Evolutionary conservation across 2,888 invertebrate species (phyloP).

Genomic region (Odontocerum albicorne): DNA sequence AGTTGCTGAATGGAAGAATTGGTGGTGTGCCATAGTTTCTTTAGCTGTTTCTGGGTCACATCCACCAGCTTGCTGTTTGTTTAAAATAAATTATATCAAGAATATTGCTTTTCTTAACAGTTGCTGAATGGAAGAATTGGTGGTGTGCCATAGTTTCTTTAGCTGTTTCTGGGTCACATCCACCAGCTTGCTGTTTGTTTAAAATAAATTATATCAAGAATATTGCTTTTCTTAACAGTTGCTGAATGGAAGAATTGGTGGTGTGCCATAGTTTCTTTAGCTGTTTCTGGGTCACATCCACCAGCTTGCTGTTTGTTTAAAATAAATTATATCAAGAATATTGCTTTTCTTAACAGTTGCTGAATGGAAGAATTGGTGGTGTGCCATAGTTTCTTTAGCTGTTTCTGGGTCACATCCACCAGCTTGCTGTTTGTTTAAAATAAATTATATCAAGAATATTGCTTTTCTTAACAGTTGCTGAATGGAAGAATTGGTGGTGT

Average conservation of each 20-base stretch:
- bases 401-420: conserved; percentile 74
- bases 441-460: too few species aligned
- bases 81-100: too few species aligned
- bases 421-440: too few species aligned
- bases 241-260: conserved; percentile 89
- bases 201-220: too few species aligned
- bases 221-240: too few species aligned
- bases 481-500: conserved; percentile 90
- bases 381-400: conserved; percentile 85
- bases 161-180: conserved; percentile 79
- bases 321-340: too few species aligned
- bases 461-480: too few species aligned
- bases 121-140: conserved; percentile 90
- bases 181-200: conserved; percentile 85
- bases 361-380: conserved; percentile 91
- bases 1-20: conserved; percentile 82
- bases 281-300: conserved; percentile 77
- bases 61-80: conserved; percentile 74
- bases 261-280: conserved; percentile 86
- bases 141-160: conserved; percentile 86
- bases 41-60: conserved; percentile 77
- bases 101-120: too few species aligned
- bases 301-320: conserved; percentile 89
- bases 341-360: too few species aligned
- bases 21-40: conserved; percentile 88